phyloP scores from a whole-genome alignment of 1,140 invertebrate genomes.

The Bathynomus jamesi region DNA sequence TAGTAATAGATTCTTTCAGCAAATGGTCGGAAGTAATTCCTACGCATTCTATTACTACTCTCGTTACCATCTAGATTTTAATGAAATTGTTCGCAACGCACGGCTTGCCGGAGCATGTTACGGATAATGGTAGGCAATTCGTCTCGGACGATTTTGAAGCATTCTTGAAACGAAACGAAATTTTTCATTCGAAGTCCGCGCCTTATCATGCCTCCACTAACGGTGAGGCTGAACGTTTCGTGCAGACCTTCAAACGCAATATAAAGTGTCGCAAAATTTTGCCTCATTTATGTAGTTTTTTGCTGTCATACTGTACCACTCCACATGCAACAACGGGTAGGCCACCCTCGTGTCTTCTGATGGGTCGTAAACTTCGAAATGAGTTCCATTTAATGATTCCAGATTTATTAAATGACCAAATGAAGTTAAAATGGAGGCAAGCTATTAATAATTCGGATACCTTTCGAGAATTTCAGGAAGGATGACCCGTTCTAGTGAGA shows the following conservation, averaged over 20 bases:
- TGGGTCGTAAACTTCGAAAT: conserved; percentile 5
- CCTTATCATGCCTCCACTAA: conserved; percentile 45
- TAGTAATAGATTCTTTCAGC: conserved; percentile 10
- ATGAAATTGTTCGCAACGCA: conserved; percentile 42
- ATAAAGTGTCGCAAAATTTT: conserved; percentile 1
- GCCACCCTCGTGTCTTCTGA: conserved; percentile 2
- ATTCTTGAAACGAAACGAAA: conserved; percentile 43
- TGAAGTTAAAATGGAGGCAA: neutral
- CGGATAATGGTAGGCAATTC: conserved; percentile 46
- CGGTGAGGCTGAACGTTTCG: conserved; percentile 42
- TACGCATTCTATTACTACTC: conserved; percentile 26
- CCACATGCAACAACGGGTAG: conserved; percentile 5
- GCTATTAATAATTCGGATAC: no score
- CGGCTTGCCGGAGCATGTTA: conserved; percentile 45
- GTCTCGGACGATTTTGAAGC: conserved; percentile 42
- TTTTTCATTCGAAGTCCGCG: conserved; percentile 41
- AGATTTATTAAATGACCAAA: conserved; percentile 3
- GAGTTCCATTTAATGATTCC: conserved; percentile 6
- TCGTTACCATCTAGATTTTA: conserved; percentile 36
- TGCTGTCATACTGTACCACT: neutral
- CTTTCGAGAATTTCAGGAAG: no score
- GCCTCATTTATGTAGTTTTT: neutral
- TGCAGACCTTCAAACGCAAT: conserved; percentile 29
- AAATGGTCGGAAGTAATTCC: conserved; percentile 14
- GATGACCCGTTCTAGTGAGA: no score